phyloP scores from a whole-genome alignment of 2,888 invertebrate genomes.

The Magallana nippona region DNA sequence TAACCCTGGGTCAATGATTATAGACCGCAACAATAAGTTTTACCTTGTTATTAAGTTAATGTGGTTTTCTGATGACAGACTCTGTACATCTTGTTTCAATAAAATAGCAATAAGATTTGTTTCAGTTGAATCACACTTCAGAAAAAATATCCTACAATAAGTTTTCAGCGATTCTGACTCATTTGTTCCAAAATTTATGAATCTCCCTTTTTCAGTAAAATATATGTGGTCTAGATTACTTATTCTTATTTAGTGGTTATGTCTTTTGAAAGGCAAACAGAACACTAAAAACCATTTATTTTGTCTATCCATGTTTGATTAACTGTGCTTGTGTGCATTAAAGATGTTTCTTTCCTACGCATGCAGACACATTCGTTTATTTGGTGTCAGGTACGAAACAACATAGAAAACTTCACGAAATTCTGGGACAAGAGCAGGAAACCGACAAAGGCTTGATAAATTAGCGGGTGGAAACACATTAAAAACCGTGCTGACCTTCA shows the following conservation, averaged over 20 bases:
- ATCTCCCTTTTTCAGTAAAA: no score
- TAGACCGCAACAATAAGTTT: not conserved
- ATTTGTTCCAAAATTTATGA: not conserved
- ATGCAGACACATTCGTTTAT: no score
- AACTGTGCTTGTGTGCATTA: no score
- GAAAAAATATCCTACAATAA: not conserved
- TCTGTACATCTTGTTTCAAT: constrained; percentile 18
- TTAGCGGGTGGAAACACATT: not conserved
- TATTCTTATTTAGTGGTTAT: no score
- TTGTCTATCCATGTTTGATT: no score
- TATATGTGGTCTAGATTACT: no score
- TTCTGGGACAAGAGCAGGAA: no score
- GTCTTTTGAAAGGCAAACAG: no score
- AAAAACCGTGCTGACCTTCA: constrained; percentile 8
- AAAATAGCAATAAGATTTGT: not conserved
- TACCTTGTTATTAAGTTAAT: not conserved
- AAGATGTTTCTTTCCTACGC: no score
- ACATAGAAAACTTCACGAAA: no score
- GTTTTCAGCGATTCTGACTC: constrained; percentile 13
- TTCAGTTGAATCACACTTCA: constrained; percentile 4
- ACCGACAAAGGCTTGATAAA: not conserved
- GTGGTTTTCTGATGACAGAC: constrained; percentile 12
- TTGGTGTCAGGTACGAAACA: no score
- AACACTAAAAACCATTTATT: no score
- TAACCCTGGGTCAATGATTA: not conserved